phyloP scores from a whole-genome alignment of 2,797 vertebrate species.

The Dendrocincla tyrannina region DNA sequence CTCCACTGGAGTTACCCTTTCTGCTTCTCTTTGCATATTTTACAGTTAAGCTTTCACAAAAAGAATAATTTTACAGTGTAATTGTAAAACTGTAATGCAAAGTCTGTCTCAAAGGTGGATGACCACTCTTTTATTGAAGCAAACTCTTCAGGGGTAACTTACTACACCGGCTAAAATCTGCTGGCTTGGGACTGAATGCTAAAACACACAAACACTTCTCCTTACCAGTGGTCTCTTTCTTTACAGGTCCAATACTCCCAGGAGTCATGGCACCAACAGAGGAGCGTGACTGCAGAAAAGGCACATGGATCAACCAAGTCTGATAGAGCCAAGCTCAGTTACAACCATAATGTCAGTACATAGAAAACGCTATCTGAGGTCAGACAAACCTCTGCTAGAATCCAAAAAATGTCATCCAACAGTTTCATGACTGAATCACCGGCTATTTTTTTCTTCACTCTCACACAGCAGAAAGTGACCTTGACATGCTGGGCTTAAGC shows the following conservation, averaged over 20 bases:
- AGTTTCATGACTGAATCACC: not conserved
- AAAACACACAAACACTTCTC: not conserved
- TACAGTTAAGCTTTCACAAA: not conserved
- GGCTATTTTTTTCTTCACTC: not conserved
- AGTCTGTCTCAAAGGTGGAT: not conserved
- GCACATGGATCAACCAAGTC: not conserved
- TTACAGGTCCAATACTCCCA: slow-evolving; percentile 69
- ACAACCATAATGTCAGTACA: not conserved
- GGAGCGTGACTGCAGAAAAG: slow-evolving; percentile 26
- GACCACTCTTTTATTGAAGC: not conserved
- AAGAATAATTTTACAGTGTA: not conserved
- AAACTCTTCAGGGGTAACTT: not conserved
- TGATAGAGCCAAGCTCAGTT: not conserved
- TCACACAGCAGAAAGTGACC: not conserved
- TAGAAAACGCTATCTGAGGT: not conserved
- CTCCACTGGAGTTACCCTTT: not conserved
- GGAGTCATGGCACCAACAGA: slow-evolving; percentile 60
- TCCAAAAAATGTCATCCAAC: not conserved
- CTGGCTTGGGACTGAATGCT: not conserved
- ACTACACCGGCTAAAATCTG: not conserved
- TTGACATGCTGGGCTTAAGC: not conserved
- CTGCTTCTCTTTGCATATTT: not conserved
- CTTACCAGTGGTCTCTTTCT: slow-evolving; percentile 51
- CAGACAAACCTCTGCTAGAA: not conserved
- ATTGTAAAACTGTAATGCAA: not conserved